Evolutionary conservation across 2,113 vertebrate species (phyloP).

Genomic region (Zeus faber): DNA sequence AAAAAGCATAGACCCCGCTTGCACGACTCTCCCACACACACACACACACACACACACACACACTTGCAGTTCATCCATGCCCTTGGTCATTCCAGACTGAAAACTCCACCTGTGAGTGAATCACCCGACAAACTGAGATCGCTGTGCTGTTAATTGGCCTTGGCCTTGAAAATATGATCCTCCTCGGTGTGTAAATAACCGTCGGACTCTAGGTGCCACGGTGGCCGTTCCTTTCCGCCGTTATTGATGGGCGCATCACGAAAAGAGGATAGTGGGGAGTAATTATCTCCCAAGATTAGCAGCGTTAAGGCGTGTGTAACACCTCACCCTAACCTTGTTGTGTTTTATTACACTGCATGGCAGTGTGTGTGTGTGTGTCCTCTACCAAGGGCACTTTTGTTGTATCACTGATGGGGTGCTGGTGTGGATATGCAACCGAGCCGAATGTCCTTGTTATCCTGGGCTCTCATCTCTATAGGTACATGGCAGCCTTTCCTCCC

Average conservation of each 20-base stretch:
- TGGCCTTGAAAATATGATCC: slow-evolving; percentile 25
- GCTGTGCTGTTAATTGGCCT: slow-evolving; percentile 42
- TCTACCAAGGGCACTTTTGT: slow-evolving; percentile 55
- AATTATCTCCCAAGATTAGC: slow-evolving; percentile 66
- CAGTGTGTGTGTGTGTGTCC: slow-evolving; percentile 26
- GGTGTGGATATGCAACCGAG: slow-evolving; percentile 29
- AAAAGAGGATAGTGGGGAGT: slow-evolving; percentile 43
- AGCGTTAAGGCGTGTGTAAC: slow-evolving; percentile 50
- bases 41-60: slow-evolving; percentile 49
- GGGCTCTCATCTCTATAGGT: slow-evolving; percentile 51
- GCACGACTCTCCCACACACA: slow-evolving; percentile 42
- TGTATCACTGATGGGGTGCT: slow-evolving; percentile 43
- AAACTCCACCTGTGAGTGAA: slow-evolving; percentile 23
- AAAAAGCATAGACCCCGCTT: slow-evolving; percentile 81
- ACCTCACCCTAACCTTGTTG: slow-evolving; percentile 60
- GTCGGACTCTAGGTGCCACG: slow-evolving; percentile 9
- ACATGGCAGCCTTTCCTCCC: slow-evolving; percentile 57
- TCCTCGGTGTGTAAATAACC: slow-evolving; percentile 48
- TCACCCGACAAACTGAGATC: slow-evolving; percentile 13
- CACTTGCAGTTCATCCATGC: slow-evolving; percentile 38
- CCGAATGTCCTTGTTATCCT: slow-evolving; percentile 67
- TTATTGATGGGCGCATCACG: slow-evolving; percentile 44
- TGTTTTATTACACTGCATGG: slow-evolving; percentile 54
- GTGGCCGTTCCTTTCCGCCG: not conserved
- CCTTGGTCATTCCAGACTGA: slow-evolving; percentile 37